A percentile compares a stretch with the other conserved stretches of the same genome.
Evolutionary conservation across 2,113 vertebrate genomes (phyloP).

Genomic region (human): DNA sequence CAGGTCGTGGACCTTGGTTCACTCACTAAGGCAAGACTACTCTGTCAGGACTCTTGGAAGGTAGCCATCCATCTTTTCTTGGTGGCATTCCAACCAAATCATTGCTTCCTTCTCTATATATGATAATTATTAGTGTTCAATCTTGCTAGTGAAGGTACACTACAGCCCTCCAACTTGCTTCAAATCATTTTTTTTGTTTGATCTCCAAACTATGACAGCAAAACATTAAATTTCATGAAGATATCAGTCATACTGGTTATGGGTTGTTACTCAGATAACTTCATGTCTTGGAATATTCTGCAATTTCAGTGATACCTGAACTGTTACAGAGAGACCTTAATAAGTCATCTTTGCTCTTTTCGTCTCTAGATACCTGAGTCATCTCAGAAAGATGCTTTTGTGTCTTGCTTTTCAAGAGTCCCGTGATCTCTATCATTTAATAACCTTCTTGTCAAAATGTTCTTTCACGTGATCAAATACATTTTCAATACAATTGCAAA

Average conservation of each 20-base stretch:
- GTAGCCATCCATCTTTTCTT: neutral
- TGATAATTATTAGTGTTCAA: neutral
- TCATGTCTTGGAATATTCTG: neutral
- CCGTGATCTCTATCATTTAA: neutral
- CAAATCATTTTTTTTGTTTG: neutral
- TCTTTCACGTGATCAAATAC: neutral
- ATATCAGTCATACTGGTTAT: neutral
- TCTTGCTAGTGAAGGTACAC: neutral
- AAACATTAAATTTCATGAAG: neutral
- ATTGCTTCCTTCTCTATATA: neutral
- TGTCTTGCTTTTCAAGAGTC: neutral
- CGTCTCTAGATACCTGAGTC: neutral
- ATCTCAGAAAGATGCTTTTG: neutral
- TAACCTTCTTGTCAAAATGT: neutral
- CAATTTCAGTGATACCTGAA: neutral
- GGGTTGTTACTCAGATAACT: neutral
- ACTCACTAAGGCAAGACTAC: neutral
- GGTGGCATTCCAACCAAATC: neutral
- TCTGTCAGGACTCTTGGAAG: neutral
- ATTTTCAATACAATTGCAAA: neutral
- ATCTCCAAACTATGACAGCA: conserved; percentile 27
- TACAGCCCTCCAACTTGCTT: neutral
- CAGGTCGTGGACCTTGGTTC: neutral
- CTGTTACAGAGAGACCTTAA: neutral
- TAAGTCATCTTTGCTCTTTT: neutral